phyloP scores from a whole-genome alignment of 2,888 invertebrate genomes.

The Eupsilia transversa region DNA sequence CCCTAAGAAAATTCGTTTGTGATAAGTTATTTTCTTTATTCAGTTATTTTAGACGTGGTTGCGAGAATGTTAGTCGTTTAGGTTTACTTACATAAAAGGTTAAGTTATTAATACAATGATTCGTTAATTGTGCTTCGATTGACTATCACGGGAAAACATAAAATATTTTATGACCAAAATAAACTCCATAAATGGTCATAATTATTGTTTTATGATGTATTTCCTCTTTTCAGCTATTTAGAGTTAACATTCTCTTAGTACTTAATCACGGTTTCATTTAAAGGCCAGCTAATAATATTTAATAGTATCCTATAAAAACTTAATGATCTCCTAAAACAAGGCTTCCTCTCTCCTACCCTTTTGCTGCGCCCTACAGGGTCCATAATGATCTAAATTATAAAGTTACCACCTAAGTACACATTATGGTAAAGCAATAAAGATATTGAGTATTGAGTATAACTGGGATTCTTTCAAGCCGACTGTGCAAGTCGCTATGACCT shows the following conservation, averaged over 20 bases:
- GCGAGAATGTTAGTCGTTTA: no score
- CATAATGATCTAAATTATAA: no score
- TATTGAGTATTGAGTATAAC: no score
- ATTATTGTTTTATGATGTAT: slow-evolving; percentile 6
- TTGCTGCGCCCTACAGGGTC: no score
- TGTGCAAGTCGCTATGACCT: no score
- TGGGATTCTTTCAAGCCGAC: no score
- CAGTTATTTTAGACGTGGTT: neutral
- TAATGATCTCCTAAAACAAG: no score
- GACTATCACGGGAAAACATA: slow-evolving; percentile 4
- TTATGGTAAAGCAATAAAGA: no score
- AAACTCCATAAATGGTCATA: neutral
- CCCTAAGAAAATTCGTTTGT: neutral
- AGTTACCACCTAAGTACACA: no score
- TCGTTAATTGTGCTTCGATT: slow-evolving; percentile 16
- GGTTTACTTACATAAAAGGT: slow-evolving; percentile 19
- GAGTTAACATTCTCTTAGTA: neutral
- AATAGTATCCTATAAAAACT: no score
- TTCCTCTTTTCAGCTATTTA: neutral
- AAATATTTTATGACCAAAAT: slow-evolving; percentile 7
- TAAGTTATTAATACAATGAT: slow-evolving; percentile 6
- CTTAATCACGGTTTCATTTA: no score
- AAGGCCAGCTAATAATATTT: neutral
- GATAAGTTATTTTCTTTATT: neutral
- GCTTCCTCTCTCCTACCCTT: no score